Evolutionary conservation across 2,113 vertebrate genomes (phyloP), one percentile per base, ranked within the genome.

Genomic region (Casuarius casuarius): DNA sequence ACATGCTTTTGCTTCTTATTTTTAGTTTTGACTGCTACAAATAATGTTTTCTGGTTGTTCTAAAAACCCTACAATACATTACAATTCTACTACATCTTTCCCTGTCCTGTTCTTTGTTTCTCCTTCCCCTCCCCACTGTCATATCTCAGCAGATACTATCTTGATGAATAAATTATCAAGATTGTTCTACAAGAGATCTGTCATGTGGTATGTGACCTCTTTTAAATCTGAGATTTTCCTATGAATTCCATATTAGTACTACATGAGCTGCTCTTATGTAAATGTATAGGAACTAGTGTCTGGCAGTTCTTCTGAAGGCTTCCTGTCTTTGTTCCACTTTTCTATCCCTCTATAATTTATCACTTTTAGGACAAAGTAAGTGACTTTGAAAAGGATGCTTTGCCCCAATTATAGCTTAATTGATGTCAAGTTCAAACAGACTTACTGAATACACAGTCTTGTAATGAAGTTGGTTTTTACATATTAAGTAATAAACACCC

Each of bases 131-230:
- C 63, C 87, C 61, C 54, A 77, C 58, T 82, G 75, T 22, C 94
- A 72, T 6, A 77, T 94, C 88, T 61, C 91, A 82, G 84, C 62
- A 96, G 95, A 83, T 96, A 93, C 38, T 68, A 95, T 97, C 80
- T 93, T 95, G 92, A 90, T 97, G 97, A 98, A 98, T 97, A 97
- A 97, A 96, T 97, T 96, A 96, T 93, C 95, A 95, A 72, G 72
- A 96, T 93, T 97, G 93, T 93, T 97, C 95, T 96, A 97, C 82
- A 97, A 97, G 95, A 87, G 97, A 96, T 89, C 84, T 92, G 91
- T 86, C 92, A 75, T 84, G 90, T 95, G 94, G 86, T 92, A 16
- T 78, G 80, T 97, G 95, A 98, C 96, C 96, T 97, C 96, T 88
- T 79, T 89, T 56, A 94, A 95, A 96, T 61, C 65, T 87, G 61